phyloP scores from a whole-genome alignment of 1,140 invertebrate species.

The Drosophila sechellia region DNA sequence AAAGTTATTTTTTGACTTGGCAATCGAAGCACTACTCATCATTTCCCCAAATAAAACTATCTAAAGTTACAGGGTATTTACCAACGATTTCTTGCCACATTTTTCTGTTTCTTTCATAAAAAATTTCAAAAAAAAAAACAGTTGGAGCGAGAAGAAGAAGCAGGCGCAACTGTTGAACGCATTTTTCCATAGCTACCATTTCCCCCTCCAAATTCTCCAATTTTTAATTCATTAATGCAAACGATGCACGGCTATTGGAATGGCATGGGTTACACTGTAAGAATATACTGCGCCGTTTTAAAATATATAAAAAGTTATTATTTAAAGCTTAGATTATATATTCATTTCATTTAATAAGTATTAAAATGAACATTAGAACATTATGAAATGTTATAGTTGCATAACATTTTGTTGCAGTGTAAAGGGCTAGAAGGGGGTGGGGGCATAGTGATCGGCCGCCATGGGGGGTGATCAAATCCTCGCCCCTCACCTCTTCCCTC shows the following conservation, averaged over 20 bases:
- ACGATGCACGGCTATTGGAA: slow-evolving; percentile 11
- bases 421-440: background rate
- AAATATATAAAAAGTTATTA: background rate
- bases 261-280: background rate
- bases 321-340: no score
- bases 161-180: slow-evolving; percentile 37
- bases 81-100: slow-evolving; percentile 52
- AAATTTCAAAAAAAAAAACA: slow-evolving; percentile 22
- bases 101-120: slow-evolving; percentile 66
- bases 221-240: slow-evolving; percentile 65
- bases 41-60: background rate
- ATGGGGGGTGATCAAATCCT: slow-evolving; percentile 3
- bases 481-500: background rate
- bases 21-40: background rate
- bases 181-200: slow-evolving; percentile 54
- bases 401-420: background rate
- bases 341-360: no score
- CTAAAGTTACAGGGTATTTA: slow-evolving; percentile 17
- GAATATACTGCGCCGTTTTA: background rate
- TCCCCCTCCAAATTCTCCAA: slow-evolving; percentile 14
- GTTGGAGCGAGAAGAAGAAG: slow-evolving; percentile 19
- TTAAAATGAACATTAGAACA: no score
- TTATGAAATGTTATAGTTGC: no score
- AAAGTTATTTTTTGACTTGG: background rate
- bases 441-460: slow-evolving; percentile 7